These are phyloP conservation scores for Apantesis nais DNA, from an alignment of 2,888 invertebrate species.

Conservation along the genomic window DNA sequence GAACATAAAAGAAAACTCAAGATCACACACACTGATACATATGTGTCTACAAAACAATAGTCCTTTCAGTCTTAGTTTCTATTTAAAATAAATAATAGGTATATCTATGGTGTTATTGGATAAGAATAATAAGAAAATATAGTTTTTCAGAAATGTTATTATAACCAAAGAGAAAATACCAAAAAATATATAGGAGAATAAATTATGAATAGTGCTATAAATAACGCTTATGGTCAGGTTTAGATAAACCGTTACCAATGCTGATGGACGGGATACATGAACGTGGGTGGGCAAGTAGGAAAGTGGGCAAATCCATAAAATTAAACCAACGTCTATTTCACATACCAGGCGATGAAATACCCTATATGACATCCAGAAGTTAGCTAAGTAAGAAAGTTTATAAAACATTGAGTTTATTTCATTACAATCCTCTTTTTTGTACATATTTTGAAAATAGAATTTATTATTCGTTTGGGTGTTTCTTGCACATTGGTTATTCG, in stretches of 20 bases:
- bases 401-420: background rate
- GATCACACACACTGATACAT: background rate
- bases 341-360: too few species aligned
- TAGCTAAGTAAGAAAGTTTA: background rate
- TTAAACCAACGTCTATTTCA: background rate
- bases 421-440: background rate
- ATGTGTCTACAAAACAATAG: background rate
- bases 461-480: background rate
- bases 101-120: slow-evolving; percentile 3
- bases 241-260: background rate
- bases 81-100: background rate
- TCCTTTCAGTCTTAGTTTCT: background rate
- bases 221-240: background rate
- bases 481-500: too few species aligned
- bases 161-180: slow-evolving; percentile 40
- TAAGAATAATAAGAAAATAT: slow-evolving; percentile 5
- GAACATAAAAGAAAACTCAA: background rate
- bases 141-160: slow-evolving; percentile 10
- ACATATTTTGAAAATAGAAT: background rate
- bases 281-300: background rate
- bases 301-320: background rate
- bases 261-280: background rate
- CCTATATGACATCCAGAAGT: background rate
- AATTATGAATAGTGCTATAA: background rate
- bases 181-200: background rate